Base-by-base conservation (phyloP, 2,113 vertebrate species). In the Plecturocebus donacophilus region DNA sequence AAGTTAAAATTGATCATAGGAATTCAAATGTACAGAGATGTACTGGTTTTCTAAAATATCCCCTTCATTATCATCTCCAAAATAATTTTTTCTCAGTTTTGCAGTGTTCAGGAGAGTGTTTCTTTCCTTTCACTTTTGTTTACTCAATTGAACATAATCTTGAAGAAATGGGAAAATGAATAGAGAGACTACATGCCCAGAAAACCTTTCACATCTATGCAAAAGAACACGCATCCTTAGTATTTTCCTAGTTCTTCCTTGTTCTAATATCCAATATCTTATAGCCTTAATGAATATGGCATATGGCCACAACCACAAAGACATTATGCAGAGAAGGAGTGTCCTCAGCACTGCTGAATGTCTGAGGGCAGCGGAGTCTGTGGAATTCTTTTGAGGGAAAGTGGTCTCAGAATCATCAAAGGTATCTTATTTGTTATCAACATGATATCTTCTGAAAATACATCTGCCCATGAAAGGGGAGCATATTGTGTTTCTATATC, bases 41-140 rank as follows among this genome's bases (percentile, higher is more conserved):
- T 83, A 52, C 32, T 40, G 11, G 2, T 76, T 94, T 97, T 80
- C 35, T 93, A 45, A 95, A 84, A 79, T 89, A 27, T 20, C 23
- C 11, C 13, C 38, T 32, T 90, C 30, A 21, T 8, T 45, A 71
- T 13, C 38, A 54, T 0, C 1, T 25, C 95, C 73, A 64, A 73
- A 91, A 81, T 94, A 30, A 35, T 56, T 85, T 92, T 68, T 66
- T 42, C 17, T 92, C 13, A 84, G 27, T 64, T 93, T 94, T 95
- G 0, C 25, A 49, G 27, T 83, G 11, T 73, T 90, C 49, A 52
- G 13, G 49, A 32, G 8, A 70, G 21, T 2, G 70, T 83, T 73
- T 75, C 5, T 94, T 96, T 42, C 40, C 32, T 5, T 79, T 91
- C 58, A 40, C n/a, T 90, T 96, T 75, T 75, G 14, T 45, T 93